Evolutionary conservation across 2,888 invertebrate species (phyloP), one percentile per base, ranked within the genome.

Genomic region (Parnassius smintheus): DNA sequence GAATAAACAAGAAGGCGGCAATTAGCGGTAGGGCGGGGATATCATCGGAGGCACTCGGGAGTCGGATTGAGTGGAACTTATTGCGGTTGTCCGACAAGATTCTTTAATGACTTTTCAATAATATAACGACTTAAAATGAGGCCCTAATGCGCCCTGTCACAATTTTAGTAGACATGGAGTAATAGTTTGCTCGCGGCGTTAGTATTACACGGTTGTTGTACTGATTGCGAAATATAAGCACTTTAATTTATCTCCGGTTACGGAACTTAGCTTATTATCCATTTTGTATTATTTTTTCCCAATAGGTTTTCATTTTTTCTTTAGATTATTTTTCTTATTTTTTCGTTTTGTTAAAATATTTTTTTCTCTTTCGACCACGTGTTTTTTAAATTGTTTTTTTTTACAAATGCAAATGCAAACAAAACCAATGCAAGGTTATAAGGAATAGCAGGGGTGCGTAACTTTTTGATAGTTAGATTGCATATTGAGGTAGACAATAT

Each of bases 71-170:
- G 62, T 58, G 54, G 49, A 62, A 62, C 62, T 58, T 49, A 56
- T 58, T 62, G 62, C 45, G 57, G 41, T 54, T 60, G 60, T 55
- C 48, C 62, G 52, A 62, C 54, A 9, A 58, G 52, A 48, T 54
- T 41, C 48, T 62, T 57, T 58, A 62, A 62, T 58, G 62, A 57
- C 57, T 62, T 58, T 62, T 62, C 58, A 62, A 62, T 57, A 62
- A 62, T 57, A 54, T 53, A 53, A 58, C 56, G 41, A 57, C 46
- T 62, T 57, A 18, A 56, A 58, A 57, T 57, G 57, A 58, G 57
- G 54, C 62, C 44, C 41, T 62, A 58, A 58, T 62, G 62, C 57
- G 53, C 49, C 56, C 49, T 44, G 62, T 58, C 62, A 49, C 13
- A 61, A 25, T 62, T 62, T 58, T 58, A 62, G 53, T 53, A 48